Evolutionary conservation across 2,113 vertebrate species (phyloP).

Genomic region (Heloderma charlesbogerti): DNA sequence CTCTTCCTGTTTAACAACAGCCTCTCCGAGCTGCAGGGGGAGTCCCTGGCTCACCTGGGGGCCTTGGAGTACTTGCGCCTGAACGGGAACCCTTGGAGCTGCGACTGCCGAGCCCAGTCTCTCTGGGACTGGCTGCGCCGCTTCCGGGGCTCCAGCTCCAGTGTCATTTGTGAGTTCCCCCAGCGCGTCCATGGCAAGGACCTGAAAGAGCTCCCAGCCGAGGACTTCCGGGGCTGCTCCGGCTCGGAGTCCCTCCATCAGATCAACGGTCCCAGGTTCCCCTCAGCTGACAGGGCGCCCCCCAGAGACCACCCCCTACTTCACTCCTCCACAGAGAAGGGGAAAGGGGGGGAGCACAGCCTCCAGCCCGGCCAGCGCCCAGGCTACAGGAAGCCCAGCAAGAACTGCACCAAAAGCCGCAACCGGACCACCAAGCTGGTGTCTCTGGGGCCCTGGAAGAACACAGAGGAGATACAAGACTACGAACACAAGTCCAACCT

Average conservation of each 20-base stretch:
- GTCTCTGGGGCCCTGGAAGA: constrained; percentile 79
- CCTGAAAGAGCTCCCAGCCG: constrained; percentile 87
- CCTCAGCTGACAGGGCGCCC: constrained; percentile 83
- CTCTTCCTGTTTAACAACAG: constrained; percentile 98
- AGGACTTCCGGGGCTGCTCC: constrained; percentile 91
- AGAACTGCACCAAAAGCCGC: constrained; percentile 89
- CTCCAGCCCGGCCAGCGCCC: constrained; percentile 78
- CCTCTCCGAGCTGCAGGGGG: constrained; percentile 88
- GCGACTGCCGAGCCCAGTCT: constrained; percentile 89
- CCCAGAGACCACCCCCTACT: constrained; percentile 84
- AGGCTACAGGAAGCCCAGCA: constrained; percentile 75
- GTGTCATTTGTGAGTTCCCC: constrained; percentile 83
- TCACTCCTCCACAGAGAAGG: constrained; percentile 76
- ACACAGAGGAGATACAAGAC: constrained; percentile 85
- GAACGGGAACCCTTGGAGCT: constrained; percentile 96
- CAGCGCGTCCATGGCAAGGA: constrained; percentile 82
- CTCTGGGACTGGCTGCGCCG: constrained; percentile 95
- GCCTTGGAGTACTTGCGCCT: constrained; percentile 95
- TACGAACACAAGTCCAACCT: constrained; percentile 81
- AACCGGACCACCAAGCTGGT: constrained; percentile 77
- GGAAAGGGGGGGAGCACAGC: constrained; percentile 67
- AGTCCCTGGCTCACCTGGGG: constrained; percentile 86
- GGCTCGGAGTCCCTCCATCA: constrained; percentile 91
- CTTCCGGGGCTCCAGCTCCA: constrained; percentile 93
- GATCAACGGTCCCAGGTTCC: constrained; percentile 89